phyloP scores from a whole-genome alignment of 2,888 invertebrate species.

The Linyphia triangularis region DNA sequence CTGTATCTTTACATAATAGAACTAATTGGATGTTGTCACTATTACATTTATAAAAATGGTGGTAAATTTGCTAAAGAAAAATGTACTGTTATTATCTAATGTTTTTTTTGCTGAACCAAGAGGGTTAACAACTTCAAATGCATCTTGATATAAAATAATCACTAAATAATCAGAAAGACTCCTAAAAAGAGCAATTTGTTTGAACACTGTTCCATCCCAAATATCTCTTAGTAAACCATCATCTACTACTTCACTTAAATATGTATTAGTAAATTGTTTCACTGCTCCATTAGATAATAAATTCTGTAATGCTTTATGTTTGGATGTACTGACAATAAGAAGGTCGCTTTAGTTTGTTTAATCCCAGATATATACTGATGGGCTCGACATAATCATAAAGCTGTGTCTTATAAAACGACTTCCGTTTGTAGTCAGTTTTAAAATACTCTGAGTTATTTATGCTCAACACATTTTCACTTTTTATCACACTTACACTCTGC shows the following conservation, averaged over 20 bases:
- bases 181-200: conserved; percentile 1
- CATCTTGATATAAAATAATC: conserved; percentile 3
- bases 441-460: not conserved
- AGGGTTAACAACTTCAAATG: conserved; percentile 25
- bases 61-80: conserved; percentile 1
- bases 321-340: conserved; percentile 4
- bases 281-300: conserved; percentile 8
- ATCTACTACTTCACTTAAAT: not conserved
- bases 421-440: conserved; percentile 12
- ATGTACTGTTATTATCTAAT: conserved; percentile 6
- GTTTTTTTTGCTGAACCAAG: not conserved
- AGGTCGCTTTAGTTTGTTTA: not conserved
- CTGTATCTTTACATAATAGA: conserved; percentile 26
- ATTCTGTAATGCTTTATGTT: not conserved
- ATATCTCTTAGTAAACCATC: conserved; percentile 27
- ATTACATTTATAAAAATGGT: conserved; percentile 2
- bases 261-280: not conserved
- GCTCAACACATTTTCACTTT: conserved; percentile 6
- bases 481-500: not conserved
- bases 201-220: conserved; percentile 30
- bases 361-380: conserved; percentile 4
- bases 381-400: conserved; percentile 11
- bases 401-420: not conserved
- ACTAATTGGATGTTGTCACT: conserved; percentile 6
- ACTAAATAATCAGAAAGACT: not conserved